phyloP scores from a whole-genome alignment of 2,888 invertebrate genomes.

The Papilio demoleus region DNA sequence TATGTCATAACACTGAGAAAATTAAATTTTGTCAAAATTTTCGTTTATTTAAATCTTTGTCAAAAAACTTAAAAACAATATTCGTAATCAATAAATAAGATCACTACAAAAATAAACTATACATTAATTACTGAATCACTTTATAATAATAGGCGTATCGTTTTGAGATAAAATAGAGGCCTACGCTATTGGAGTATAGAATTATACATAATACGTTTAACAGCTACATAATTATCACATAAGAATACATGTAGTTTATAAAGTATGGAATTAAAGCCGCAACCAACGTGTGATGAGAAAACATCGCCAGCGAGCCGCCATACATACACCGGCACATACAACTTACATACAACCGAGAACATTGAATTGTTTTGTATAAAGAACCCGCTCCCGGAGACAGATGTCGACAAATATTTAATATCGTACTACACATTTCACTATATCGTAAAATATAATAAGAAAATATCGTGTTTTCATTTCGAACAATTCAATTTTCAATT shows the following conservation, averaged over 20 bases:
- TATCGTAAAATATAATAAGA: constrained; percentile 66
- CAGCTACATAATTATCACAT: constrained; percentile 48
- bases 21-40: background rate
- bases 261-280: constrained; percentile 62
- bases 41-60: constrained; percentile 21
- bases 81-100: constrained; percentile 37
- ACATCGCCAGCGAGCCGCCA: constrained; percentile 45
- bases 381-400: background rate
- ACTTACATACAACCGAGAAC: constrained; percentile 42
- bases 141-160: constrained; percentile 36
- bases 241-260: constrained; percentile 43
- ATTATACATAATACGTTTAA: constrained; percentile 47
- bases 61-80: constrained; percentile 21
- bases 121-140: constrained; percentile 36
- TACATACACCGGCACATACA: constrained; percentile 47
- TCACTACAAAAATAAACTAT: constrained; percentile 39
- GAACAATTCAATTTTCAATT: constrained; percentile 73
- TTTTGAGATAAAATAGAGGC: constrained; percentile 40
- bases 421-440: constrained; percentile 51
- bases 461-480: constrained; percentile 68
- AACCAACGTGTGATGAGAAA: constrained; percentile 56
- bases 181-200: constrained; percentile 40
- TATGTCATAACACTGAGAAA: background rate
- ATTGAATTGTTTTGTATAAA: constrained; percentile 31
- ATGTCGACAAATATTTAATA: constrained; percentile 41